These are phyloP conservation scores for Sclerodermus sp. DNA, from an alignment of 2,888 invertebrate species.

Conservation along the genomic window DNA sequence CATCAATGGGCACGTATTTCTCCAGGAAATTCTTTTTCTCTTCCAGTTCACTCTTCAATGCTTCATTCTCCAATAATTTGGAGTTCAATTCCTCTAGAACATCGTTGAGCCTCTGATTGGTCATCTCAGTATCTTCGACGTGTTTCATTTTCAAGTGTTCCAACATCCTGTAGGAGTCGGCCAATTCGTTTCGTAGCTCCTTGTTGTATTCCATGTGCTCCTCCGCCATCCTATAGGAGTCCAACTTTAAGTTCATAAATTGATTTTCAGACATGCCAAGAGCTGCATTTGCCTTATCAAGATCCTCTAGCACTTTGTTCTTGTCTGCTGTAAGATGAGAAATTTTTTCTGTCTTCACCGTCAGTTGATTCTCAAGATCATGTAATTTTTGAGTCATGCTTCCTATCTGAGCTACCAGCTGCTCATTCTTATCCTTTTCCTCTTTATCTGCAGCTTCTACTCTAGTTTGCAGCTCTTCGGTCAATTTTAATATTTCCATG, in stretches of 20 bases:
- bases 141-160: conserved; percentile 52
- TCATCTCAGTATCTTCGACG: conserved; percentile 54
- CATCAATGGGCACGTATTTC: conserved; percentile 42
- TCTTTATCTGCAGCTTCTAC: too few relatives aligned
- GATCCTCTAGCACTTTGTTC: not conserved
- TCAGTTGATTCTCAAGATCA: conserved; percentile 22
- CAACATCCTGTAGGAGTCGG: conserved; percentile 59
- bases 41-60: conserved; percentile 50
- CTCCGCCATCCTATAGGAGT: too few relatives aligned
- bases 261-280: too few relatives aligned
- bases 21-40: conserved; percentile 53
- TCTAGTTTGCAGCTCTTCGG: too few relatives aligned
- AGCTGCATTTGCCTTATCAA: too few relatives aligned
- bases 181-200: conserved; percentile 39
- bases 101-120: conserved; percentile 54
- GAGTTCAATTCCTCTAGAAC: conserved; percentile 55
- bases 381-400: too few relatives aligned
- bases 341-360: conserved; percentile 58
- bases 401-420: too few relatives aligned
- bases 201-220: conserved; percentile 30
- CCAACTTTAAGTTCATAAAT: too few relatives aligned
- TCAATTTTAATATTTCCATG: conserved; percentile 57
- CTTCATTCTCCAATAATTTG: conserved; percentile 56
- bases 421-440: too few relatives aligned
- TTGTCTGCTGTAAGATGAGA: conserved; percentile 45